phyloP scores from a whole-genome alignment of 2,888 invertebrate species.

The Sinohyriopsis cumingii region DNA sequence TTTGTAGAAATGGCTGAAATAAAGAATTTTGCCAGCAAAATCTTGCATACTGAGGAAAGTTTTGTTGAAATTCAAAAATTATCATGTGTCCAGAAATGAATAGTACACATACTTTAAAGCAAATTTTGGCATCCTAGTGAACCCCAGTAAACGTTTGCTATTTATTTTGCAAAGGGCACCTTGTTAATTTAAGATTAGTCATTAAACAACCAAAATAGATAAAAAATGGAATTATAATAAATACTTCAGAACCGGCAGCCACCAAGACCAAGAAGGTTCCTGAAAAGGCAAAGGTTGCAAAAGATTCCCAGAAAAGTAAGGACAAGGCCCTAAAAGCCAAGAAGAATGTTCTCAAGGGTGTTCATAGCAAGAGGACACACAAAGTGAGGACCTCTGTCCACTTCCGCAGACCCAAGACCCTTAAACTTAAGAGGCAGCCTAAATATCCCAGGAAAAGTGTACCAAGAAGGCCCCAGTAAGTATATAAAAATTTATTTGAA shows the following conservation, averaged over 20 bases:
- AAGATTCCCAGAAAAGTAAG: conserved; percentile 48
- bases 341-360: conserved; percentile 88
- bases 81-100: too few species aligned
- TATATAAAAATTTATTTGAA: background rate
- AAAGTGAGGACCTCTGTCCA: conserved; percentile 96
- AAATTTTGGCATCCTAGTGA: too few species aligned
- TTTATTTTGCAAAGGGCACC: too few species aligned
- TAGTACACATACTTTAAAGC: too few species aligned
- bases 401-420: conserved; percentile 95
- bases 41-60: too few species aligned
- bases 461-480: conserved; percentile 76
- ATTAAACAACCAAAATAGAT: too few species aligned
- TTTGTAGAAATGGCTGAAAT: too few species aligned
- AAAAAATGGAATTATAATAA: too few species aligned
- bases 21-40: too few species aligned
- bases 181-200: too few species aligned
- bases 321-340: conserved; percentile 83
- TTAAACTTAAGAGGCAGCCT: conserved; percentile 90
- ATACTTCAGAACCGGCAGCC: background rate
- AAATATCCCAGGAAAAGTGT: conserved; percentile 97
- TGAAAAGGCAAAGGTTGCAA: conserved; percentile 39
- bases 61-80: too few species aligned
- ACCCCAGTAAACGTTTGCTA: too few species aligned
- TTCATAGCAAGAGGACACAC: conserved; percentile 88
- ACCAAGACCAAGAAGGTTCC: conserved; percentile 2